Percentiles rank a stretch among this genome's conserved stretches.
phyloP scores from a whole-genome alignment of 2,888 invertebrate genomes.

The Odontomyia ornata region DNA sequence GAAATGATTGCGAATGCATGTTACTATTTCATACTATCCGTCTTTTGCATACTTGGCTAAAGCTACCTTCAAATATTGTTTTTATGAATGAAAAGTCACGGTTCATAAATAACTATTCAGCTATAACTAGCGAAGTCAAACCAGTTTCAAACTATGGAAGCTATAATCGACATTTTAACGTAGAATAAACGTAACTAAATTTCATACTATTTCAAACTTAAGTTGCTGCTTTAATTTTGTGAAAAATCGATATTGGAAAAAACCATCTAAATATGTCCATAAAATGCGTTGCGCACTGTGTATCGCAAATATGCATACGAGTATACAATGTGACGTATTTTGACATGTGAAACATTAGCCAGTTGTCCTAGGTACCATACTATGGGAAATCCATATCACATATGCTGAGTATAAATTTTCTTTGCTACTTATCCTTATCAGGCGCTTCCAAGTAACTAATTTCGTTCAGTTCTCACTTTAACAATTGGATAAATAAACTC shows the following conservation, averaged over 20 bases:
- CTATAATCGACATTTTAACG: too few relatives aligned
- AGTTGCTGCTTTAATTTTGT: too few relatives aligned
- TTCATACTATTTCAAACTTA: too few relatives aligned
- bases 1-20: too few relatives aligned
- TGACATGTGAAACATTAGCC: not conserved
- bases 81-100: too few relatives aligned
- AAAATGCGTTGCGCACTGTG: slow-evolving; percentile 14
- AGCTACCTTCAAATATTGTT: too few relatives aligned
- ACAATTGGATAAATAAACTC: not conserved
- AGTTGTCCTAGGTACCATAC: slow-evolving; percentile 3
- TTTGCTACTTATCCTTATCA: slow-evolving; percentile 2
- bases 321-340: not conserved
- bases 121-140: too few relatives aligned
- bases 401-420: not conserved
- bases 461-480: not conserved
- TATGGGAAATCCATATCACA: slow-evolving; percentile 25
- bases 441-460: not conserved
- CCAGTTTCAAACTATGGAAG: too few relatives aligned
- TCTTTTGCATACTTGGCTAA: too few relatives aligned
- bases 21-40: too few relatives aligned
- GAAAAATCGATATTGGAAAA: slow-evolving; percentile 37
- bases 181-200: too few relatives aligned
- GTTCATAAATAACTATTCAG: too few relatives aligned
- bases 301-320: not conserved
- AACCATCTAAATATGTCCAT: not conserved